phyloP scores from a whole-genome alignment of 2,113 vertebrate genomes.

The Phrynosoma blainvillii region DNA sequence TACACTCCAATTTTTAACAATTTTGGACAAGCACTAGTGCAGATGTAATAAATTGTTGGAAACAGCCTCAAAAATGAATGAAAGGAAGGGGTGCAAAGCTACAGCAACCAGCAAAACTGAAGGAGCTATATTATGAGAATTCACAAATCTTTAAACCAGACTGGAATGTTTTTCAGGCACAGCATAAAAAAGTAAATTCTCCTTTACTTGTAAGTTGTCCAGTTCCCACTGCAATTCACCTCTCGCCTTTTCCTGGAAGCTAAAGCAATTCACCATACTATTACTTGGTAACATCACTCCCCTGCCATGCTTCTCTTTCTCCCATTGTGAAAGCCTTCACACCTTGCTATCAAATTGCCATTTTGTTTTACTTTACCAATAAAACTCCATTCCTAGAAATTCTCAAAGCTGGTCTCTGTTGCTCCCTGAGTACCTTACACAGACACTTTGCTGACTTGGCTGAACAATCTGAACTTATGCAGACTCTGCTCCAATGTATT shows the following conservation, averaged over 20 bases:
- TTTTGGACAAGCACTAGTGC: no score
- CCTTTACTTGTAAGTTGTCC: not conserved
- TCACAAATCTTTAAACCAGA: no score
- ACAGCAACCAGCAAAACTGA: no score
- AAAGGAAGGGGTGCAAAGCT: no score
- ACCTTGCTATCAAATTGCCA: not conserved
- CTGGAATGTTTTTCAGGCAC: not conserved
- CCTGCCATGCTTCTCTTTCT: not conserved
- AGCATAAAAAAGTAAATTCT: not conserved
- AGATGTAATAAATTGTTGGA: no score
- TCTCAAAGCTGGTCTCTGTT: not conserved
- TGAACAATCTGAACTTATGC: not conserved
- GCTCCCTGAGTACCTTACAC: not conserved
- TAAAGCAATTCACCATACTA: not conserved
- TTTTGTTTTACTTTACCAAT: not conserved
- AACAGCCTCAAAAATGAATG: no score
- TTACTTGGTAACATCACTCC: not conserved
- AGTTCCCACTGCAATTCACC: not conserved
- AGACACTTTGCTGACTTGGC: not conserved
- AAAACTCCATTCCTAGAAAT: not conserved
- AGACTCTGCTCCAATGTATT: not conserved
- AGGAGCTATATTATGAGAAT: no score
- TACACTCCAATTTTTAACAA: no score
- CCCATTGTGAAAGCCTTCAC: not conserved
- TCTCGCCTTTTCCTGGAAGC: not conserved